Conservation (phyloP, 2,797 vertebrate species). For the Takifugu ocellatus region DNA sequence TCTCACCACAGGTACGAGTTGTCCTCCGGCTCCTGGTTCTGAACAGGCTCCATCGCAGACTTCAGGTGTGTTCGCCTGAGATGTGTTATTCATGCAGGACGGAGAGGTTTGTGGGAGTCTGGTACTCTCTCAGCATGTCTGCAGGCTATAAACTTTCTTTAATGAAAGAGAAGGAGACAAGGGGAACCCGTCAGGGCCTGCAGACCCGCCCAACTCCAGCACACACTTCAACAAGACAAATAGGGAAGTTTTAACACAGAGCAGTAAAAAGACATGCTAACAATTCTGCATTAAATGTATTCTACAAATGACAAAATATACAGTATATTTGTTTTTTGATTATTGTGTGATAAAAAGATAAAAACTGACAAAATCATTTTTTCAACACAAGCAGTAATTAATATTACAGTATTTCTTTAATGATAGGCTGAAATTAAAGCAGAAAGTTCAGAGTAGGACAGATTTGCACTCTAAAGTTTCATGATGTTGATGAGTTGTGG, state of each 20-base stretch:
- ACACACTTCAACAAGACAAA: not conserved
- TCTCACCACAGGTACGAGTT: slow-evolving; percentile 35
- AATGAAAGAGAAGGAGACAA: slow-evolving; percentile 28
- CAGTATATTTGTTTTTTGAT: too few species aligned
- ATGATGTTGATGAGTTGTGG: too few species aligned
- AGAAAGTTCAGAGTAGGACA: too few species aligned
- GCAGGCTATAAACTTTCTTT: slow-evolving; percentile 19
- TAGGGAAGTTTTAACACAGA: not conserved
- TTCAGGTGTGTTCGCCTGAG: slow-evolving; percentile 5
- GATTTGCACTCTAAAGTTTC: too few species aligned
- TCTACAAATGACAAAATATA: not conserved
- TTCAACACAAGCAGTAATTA: too few species aligned
- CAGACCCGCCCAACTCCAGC: slow-evolving; percentile 33
- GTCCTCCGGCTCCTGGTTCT: slow-evolving; percentile 37
- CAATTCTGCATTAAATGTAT: not conserved
- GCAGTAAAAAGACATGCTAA: not conserved
- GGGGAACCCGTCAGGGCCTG: slow-evolving; percentile 15
- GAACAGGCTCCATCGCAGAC: slow-evolving; percentile 30
- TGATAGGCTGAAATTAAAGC: too few species aligned
- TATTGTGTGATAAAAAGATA: too few species aligned
- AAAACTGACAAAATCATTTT: too few species aligned
- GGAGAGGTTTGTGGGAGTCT: not conserved
- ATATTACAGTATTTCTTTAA: too few species aligned
- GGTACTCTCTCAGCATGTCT: slow-evolving; percentile 7
- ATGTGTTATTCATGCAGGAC: slow-evolving; percentile 2